Percentiles rank a stretch among this genome's conserved stretches.
phyloP scores from a whole-genome alignment of 2,888 invertebrate genomes.

The Ischnura elegans region DNA sequence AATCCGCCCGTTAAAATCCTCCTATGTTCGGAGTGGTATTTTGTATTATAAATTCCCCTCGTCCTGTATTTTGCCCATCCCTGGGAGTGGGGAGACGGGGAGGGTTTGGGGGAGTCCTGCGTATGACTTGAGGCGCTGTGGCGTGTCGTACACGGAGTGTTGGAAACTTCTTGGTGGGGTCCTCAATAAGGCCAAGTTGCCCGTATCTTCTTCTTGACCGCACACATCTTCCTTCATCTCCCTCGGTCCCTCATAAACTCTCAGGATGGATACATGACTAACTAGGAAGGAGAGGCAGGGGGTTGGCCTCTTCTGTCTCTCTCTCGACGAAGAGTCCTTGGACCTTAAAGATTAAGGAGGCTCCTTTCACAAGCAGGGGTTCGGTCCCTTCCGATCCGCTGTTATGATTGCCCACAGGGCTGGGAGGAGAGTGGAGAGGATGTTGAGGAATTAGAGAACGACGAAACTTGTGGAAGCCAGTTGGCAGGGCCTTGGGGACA shows the following conservation, averaged over 20 bases:
- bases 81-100: too few species aligned
- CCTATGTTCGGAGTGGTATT: too few species aligned
- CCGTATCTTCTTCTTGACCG: neutral
- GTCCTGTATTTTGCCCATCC: too few species aligned
- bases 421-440: neutral
- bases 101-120: neutral
- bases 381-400: slow-evolving; percentile 1
- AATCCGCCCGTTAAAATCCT: too few species aligned
- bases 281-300: neutral
- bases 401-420: neutral
- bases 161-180: slow-evolving; percentile 9
- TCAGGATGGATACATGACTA: slow-evolving; percentile 31
- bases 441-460: neutral
- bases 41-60: too few species aligned
- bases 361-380: slow-evolving; percentile 9
- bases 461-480: neutral
- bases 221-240: neutral
- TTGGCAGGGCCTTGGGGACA: neutral
- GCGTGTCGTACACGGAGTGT: neutral
- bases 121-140: slow-evolving; percentile 18
- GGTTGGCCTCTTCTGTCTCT: neutral
- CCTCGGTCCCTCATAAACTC: slow-evolving; percentile 24
- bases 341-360: slow-evolving; percentile 23
- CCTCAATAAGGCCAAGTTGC: slow-evolving; percentile 4
- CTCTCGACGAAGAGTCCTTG: neutral